phyloP scores from a whole-genome alignment of 2,113 vertebrate species.

The Bothrops jararaca region DNA sequence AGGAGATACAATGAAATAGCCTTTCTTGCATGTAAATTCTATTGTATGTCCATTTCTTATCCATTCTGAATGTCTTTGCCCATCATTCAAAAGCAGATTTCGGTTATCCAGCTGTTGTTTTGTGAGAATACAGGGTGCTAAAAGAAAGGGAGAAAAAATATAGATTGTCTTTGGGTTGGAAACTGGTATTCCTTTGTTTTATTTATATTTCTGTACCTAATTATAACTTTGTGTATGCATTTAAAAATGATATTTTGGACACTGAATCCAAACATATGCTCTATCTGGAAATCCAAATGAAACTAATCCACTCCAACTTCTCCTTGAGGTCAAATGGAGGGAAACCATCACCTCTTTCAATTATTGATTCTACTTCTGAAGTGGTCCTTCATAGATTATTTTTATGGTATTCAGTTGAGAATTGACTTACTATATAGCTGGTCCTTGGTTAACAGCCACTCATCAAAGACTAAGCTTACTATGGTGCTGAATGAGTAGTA shows the following conservation, averaged over 20 bases:
- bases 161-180: neutral
- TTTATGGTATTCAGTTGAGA: too few species aligned
- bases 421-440: too few species aligned
- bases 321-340: too few species aligned
- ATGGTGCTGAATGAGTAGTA: too few species aligned
- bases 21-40: conserved; percentile 18
- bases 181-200: neutral
- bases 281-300: too few species aligned
- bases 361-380: too few species aligned
- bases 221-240: neutral
- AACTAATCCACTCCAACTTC: too few species aligned
- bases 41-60: neutral
- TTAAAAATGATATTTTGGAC: neutral
- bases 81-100: conserved; percentile 16
- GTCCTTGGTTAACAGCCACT: too few species aligned
- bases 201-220: neutral
- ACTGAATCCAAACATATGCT: neutral
- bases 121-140: conserved; percentile 30
- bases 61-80: neutral
- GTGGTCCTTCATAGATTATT: too few species aligned
- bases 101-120: conserved; percentile 13
- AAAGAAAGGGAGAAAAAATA: neutral
- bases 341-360: too few species aligned
- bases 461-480: too few species aligned
- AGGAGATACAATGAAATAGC: neutral